Evolutionary conservation across 2,113 vertebrate species (phyloP), one percentile per base, ranked within the genome.

Genomic region (Forbesichthys papilliferus): DNA sequence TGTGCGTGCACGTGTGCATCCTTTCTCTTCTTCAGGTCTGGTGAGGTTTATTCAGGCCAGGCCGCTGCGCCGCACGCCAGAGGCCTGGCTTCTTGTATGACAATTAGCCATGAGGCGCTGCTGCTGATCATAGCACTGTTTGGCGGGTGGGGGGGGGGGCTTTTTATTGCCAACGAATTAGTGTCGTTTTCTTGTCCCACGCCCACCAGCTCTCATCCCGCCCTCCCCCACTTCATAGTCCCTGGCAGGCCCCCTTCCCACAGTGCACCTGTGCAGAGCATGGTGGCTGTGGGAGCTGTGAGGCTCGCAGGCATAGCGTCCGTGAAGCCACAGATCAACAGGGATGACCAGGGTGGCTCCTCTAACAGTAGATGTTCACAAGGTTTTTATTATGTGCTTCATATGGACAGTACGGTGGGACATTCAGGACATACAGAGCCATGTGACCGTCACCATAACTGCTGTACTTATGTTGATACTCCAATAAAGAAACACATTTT

Each of bases 131-230:
- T 70, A 78, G 64, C 62, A 33, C 71, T 67, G 79, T 58, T 14
- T 9, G 27, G 5, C 14, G 18, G 5, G 64, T 27, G 18, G 16
- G 11, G 58, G 61, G 16, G 59, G 8, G 3, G 18, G 46, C 27
- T 27, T 27, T 84, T 92, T 89, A 88, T 76, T 88, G 67, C 77
- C 77, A 66, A 80, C 87, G 71, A 79, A 89, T 86, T 69, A 75
- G 75, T 76, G 73, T 83, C 64, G 74, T 64, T 83, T 81, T 86
- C 70, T 74, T 79, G 74, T 84, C 82, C 79, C 80, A 84, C 82
- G 57, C 81, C 78, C 80, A 77, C 73, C 70, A 65, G 75, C 77
- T 62, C 34, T 60, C 52, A 34, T 9, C 34, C 52, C 51, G 10
- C 66, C 49, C 48, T 60, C 63, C 27, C 64, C 1, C 66, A 64